Conservation (phyloP, 2,888 invertebrate genomes). For the Leucophora obtusa region DNA sequence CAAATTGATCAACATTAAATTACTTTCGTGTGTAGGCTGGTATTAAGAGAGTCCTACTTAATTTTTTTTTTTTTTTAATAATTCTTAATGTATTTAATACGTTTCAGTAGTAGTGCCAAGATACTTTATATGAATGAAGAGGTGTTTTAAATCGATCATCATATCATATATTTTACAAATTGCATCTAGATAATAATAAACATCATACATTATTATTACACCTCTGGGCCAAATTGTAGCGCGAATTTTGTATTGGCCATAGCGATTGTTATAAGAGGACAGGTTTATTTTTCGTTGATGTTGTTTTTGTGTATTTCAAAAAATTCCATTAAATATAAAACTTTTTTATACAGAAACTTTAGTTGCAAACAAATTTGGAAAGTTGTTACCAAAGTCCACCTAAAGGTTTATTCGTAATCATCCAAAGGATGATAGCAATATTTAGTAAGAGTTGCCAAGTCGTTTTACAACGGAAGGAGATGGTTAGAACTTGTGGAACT, state of each 20-base stretch:
- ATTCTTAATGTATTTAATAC: not conserved
- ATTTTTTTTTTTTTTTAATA: not conserved
- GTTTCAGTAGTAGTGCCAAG: no score
- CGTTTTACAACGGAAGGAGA: no score
- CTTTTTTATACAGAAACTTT: not conserved
- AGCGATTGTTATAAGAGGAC: not conserved
- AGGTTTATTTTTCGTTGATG: slow-evolving; percentile 17
- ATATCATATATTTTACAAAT: slow-evolving; percentile 61
- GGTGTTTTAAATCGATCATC: slow-evolving; percentile 69
- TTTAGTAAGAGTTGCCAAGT: not conserved
- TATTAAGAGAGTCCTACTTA: not conserved
- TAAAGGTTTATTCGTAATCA: slow-evolving; percentile 10
- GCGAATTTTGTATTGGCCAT: not conserved
- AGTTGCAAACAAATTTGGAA: not conserved
- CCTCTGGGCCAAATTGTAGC: slow-evolving; percentile 47
- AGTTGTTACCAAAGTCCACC: slow-evolving; percentile 21
- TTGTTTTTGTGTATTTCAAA: not conserved
- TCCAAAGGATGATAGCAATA: not conserved
- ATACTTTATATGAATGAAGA: slow-evolving; percentile 46
- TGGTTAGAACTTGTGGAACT: no score
- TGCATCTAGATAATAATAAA: slow-evolving; percentile 68
- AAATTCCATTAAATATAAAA: slow-evolving; percentile 5
- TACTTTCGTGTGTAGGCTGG: slow-evolving; percentile 35
- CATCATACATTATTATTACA: slow-evolving; percentile 68
- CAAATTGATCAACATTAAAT: slow-evolving; percentile 15